Evolutionary conservation across 2,888 invertebrate species (phyloP).

Genomic region (Hypomecis atomaria): DNA sequence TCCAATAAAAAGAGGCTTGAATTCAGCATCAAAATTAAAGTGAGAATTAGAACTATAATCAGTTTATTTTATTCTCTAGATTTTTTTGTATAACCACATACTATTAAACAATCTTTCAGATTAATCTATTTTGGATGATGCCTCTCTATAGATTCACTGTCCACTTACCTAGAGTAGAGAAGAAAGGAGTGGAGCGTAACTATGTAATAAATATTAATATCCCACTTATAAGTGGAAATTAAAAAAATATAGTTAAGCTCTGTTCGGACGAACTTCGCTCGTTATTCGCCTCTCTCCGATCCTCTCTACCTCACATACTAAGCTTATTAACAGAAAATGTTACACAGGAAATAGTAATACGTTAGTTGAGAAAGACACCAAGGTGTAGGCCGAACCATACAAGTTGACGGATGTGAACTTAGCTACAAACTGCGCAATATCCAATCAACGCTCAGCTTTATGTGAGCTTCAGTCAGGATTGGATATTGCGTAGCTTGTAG

Average conservation of each 20-base stretch:
- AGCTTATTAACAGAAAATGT: conserved; percentile 1
- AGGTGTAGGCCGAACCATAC: neutral
- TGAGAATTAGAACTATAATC: conserved; percentile 1
- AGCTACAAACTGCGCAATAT: too few relatives aligned
- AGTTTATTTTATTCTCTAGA: neutral
- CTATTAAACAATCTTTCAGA: conserved; percentile 6
- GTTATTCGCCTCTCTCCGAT: conserved; percentile 24
- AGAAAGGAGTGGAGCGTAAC: conserved; percentile 28
- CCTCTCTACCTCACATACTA: conserved; percentile 19
- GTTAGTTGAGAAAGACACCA: neutral
- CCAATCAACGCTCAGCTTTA: too few relatives aligned
- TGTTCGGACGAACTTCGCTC: conserved; percentile 21
- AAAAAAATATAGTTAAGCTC: conserved; percentile 33
- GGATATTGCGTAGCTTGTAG: too few relatives aligned
- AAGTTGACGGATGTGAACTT: too few relatives aligned
- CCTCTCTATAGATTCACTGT: conserved; percentile 16
- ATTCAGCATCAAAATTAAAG: conserved; percentile 10
- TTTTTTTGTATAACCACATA: conserved; percentile 11
- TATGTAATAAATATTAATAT: conserved; percentile 33
- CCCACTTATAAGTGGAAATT: conserved; percentile 33
- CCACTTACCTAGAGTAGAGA: conserved; percentile 20
- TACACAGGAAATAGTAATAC: neutral
- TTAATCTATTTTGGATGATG: conserved; percentile 20
- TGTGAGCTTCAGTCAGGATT: too few relatives aligned
- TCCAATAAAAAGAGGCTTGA: conserved; percentile 7